Base-by-base conservation (phyloP, 2,113 vertebrate genomes). In the Saccopteryx leptura region DNA sequence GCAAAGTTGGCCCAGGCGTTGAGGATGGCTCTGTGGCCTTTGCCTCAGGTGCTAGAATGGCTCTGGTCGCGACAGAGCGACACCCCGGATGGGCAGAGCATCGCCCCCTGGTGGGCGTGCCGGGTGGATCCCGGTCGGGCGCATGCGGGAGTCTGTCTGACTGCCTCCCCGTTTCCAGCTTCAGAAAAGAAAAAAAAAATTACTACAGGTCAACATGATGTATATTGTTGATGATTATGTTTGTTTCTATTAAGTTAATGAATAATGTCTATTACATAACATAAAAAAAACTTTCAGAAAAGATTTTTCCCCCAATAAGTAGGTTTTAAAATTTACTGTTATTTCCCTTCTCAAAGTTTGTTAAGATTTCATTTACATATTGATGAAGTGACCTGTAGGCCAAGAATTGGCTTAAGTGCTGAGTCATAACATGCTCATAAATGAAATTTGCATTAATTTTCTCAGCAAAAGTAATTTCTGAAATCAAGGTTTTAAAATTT, bases 261-360 rank as follows among this genome's bases (percentile, higher is more conserved):
- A 83, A 21, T 84, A 81, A 61, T 85, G 23, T 52, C 78, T 93
- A n/a, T 92, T 78, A 54, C 0, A 61, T 90, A 94, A 58, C 46
- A 19, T 72, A 82, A 72, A 19, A 72, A 52, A 78, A 60, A 7
- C 21, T 86, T 90, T 71, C 28, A 82, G 78, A 69, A 88, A 50
- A 74, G 17, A 60, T 65, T 81, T 74, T 65, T 61, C 17, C 11
- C 31, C 33, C 26, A 5, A 18, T 90, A 93, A 66, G 18, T 90
- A 21, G 33, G 63, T 52, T 7, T 86, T 65, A 66, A 60, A 91
- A 24, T 90, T 65, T 52, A 14, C 28, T 66, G 28, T 68, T 79
- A 76, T 14, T 89, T 4, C 33, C 19, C 2, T 72, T 58, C 56
- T 91, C 54, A 76, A 58, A 65, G n/a, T 21, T 80, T 63, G 72